Base-by-base conservation (phyloP, 2,888 invertebrate genomes). In the Melolontha melolontha region DNA sequence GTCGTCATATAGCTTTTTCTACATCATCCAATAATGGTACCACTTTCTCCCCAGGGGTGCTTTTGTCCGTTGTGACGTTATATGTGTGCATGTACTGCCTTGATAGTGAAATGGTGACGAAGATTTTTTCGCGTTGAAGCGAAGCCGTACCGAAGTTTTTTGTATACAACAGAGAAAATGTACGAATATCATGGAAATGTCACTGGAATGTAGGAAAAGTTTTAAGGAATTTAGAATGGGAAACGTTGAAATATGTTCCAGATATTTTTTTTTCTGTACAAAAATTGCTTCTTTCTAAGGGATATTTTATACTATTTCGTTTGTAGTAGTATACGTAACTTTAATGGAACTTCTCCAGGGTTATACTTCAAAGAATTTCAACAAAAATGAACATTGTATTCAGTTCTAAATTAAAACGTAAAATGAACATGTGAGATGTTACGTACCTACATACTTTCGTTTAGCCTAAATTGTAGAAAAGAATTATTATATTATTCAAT, bases 1-100 rank as follows among this genome's bases (percentile, higher is more conserved):
- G 51, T 51, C 40, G 22, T 64, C 40, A 42, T 41, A 52, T 12
- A 12, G 44, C 16, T 64, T 50, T 52, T 64, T 64, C 50, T 51
- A 34, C 34, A 10, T 59, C 34, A 10, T 59, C 16, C 44, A 47
- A 47, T 59, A 59, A 47, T 59, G 44, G 59, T 47, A 34, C 42
- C 34, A 44, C 47, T 59, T 59, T 59, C 47, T 29, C 29, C 47
- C 47, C 27, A 27, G 16, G 27, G 40, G 14, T 16, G 22, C 50
- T 17, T 40, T 39, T 51, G 51, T 50, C 47, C 63, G 50, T 5
- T 12, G 17, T 34, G 16, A 47, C 47, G 27, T 27, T 29, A 47
- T 8, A 16, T 42, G 42, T 11, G 17, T 34, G 59, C 41, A 39
- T 54, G 54, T 39, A 16, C 16, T 17, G 34, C 52, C 11, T 12